These are phyloP conservation scores for Amniataba percoides DNA, from an alignment of 2,797 vertebrate species.

Conservation along the genomic window DNA sequence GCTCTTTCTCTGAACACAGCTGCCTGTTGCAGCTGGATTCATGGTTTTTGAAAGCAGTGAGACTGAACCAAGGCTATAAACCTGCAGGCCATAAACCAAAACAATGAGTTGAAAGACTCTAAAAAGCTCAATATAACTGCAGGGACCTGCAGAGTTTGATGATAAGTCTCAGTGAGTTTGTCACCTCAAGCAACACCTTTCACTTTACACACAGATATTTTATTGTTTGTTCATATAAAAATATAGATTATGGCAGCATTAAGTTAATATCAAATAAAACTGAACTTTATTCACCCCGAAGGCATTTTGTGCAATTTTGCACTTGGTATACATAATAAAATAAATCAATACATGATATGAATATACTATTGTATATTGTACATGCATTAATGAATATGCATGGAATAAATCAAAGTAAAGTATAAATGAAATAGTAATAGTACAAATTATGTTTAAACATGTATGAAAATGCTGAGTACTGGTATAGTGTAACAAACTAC, in stretches of 20 bases:
- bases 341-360: neutral
- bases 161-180: neutral
- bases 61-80: neutral
- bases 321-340: neutral
- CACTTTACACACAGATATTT: neutral
- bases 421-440: neutral
- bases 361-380: neutral
- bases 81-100: neutral
- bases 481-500: neutral
- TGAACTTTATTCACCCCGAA: neutral
- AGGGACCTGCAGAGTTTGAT: neutral
- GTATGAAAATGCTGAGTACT: neutral
- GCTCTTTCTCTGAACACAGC: neutral
- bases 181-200: neutral
- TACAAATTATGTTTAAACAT: neutral
- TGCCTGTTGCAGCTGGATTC: neutral
- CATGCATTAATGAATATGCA: neutral
- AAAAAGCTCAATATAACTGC: neutral
- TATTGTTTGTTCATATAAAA: neutral
- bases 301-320: neutral
- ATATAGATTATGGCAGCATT: neutral
- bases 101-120: conserved; percentile 1
- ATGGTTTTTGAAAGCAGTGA: neutral
- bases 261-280: neutral
- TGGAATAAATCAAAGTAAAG: neutral